Evolutionary conservation across 2,888 invertebrate species (phyloP), one percentile per base, ranked within the genome.

Genomic region (Drosophila emarginata): DNA sequence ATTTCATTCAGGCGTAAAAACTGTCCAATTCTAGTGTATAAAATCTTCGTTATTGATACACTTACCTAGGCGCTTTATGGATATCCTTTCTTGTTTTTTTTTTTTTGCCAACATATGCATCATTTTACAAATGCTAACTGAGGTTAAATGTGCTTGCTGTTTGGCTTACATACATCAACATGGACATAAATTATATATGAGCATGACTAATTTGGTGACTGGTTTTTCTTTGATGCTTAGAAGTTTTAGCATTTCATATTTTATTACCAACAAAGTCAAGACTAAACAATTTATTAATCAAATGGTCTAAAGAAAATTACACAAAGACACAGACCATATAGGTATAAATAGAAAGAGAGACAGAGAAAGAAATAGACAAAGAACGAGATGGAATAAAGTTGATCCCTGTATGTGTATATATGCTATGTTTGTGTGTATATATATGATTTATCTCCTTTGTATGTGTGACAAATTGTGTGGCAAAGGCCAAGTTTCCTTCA

Each of bases 251-350:
- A 79, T 85, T 45, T 82, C 82, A 82, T 82, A 82, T 82, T 82
- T 82, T 82, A 82, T 82, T 82, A 82, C 83, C 75, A 83, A 79
- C 85, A 87, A 86, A 80, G 70, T 64, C 40, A 52, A 67, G 73
- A 81, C 87, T 85, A 80, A 83, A 87, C 86, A 87, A 87, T 87
- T 86, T 88, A 82, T 83, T 86, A 83, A 86, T 87, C 86, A 83
- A 81, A 76, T 72, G 72, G 69, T 51, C 65, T 62, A 54, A 39
- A 57, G 12, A 52, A 45, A 18, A 59, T 45, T 40, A 57, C 21
- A 45, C 45, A 45, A 45, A 37, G 26, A 28, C 59, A 52, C 45
- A 45, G 21, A 21, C 45, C 45, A 45, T 11, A 21, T 39, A 14
- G 0, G 9, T 7, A 32, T 1, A 59, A 50, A 51, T 39, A 50